Percentiles rank a stretch among this genome's conserved stretches.
phyloP scores from a whole-genome alignment of 64 coral and sea anemone genomes.

The Pachyseris speciosa region DNA sequence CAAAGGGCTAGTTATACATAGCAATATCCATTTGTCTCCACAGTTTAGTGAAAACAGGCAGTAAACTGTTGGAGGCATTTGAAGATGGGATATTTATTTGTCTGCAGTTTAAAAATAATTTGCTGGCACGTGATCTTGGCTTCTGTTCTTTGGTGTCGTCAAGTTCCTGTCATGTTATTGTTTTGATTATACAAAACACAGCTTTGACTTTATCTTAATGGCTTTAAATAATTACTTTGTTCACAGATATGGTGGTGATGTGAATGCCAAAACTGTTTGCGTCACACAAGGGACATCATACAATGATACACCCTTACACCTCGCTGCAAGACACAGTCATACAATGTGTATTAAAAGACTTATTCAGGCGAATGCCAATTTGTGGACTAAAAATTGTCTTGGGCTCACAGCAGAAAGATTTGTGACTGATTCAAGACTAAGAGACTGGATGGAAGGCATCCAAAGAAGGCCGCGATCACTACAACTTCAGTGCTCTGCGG shows the following conservation, averaged over 20 bases:
- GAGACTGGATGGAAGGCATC: constrained; percentile 84
- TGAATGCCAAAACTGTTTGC: constrained; percentile 84
- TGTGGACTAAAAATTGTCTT: constrained; percentile 96
- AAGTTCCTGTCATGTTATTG: no score
- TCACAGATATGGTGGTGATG: constrained; percentile 85
- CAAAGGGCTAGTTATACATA: no score
- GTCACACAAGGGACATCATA: constrained; percentile 91
- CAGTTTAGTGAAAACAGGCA: no score
- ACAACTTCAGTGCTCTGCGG: constrained; percentile 79
- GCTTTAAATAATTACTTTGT: background rate
- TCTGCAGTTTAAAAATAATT: no score
- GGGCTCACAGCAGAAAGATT: constrained; percentile 86
- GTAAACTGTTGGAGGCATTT: no score
- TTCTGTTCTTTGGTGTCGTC: no score
- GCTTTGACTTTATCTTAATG: no score
- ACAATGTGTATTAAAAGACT: constrained; percentile 90
- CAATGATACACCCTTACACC: constrained; percentile 89
- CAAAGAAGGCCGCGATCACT: constrained; percentile 74
- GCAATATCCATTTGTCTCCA: no score
- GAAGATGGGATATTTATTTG: no score
- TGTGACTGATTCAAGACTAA: constrained; percentile 85
- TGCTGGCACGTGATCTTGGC: no score
- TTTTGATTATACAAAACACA: no score
- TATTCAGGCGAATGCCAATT: constrained; percentile 91
- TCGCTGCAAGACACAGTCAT: constrained; percentile 88